Evolutionary conservation across 2,113 vertebrate genomes (phyloP).

Genomic region (Oryzias woworae): DNA sequence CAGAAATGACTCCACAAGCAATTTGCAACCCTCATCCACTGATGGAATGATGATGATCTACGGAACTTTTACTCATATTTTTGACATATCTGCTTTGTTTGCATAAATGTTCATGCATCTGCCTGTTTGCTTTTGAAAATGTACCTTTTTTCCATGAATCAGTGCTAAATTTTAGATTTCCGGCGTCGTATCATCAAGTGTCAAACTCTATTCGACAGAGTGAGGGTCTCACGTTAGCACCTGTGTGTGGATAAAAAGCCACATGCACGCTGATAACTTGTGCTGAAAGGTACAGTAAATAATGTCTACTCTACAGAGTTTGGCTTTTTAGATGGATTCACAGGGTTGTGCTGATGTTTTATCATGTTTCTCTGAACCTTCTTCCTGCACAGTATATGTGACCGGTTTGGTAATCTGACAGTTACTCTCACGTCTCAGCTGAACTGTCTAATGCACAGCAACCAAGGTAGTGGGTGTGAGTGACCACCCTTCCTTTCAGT

Average conservation of each 20-base stretch:
- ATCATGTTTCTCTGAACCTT: conserved; percentile 4
- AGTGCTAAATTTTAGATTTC: no score
- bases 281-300: background rate
- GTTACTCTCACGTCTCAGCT: conserved; percentile 13
- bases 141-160: no score
- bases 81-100: no score
- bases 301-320: background rate
- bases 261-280: background rate
- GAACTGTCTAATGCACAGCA: conserved; percentile 8
- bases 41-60: background rate
- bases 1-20: conserved; percentile 12
- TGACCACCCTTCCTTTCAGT: conserved; percentile 17
- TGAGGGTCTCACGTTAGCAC: background rate
- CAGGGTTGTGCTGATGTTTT: conserved; percentile 4
- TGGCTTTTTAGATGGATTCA: background rate
- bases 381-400: background rate
- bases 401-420: conserved; percentile 18
- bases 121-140: no score
- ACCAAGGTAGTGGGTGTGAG: conserved; percentile 4
- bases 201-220: no score
- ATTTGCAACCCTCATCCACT: conserved; percentile 10
- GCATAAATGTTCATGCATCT: no score
- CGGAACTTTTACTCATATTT: no score
- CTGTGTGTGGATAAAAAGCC: background rate
- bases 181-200: no score